These are phyloP conservation scores for Chloroceryle amazona DNA, from an alignment of 2,797 vertebrate genomes.

Conservation along the genomic window DNA sequence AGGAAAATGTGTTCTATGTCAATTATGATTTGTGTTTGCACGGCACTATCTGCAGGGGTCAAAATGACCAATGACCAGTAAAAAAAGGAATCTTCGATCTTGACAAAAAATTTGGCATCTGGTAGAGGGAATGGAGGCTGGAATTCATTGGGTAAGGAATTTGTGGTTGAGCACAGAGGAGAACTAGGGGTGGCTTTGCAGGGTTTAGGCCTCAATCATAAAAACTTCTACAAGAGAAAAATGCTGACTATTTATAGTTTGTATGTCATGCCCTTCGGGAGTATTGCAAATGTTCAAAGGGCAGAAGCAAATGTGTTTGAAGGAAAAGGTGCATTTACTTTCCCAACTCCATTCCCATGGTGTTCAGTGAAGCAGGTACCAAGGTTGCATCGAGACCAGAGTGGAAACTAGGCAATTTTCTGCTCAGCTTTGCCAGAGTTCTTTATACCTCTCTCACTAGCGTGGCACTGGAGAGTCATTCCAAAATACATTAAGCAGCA, in stretches of 20 bases:
- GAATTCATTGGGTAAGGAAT: background rate
- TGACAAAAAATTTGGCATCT: background rate
- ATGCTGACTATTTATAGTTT: background rate
- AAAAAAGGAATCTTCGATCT: background rate
- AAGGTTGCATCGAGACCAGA: background rate
- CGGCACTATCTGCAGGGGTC: background rate
- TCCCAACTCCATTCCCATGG: background rate
- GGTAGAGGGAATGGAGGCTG: background rate
- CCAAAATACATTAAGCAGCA: background rate
- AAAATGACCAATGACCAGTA: background rate
- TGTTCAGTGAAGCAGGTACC: background rate
- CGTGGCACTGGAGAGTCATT: background rate
- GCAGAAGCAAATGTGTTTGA: background rate
- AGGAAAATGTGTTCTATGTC: background rate
- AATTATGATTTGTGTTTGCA: background rate
- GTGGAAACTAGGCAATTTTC: background rate
- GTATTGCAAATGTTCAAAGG: background rate
- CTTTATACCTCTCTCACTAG: background rate
- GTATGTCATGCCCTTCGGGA: fast-evolving
- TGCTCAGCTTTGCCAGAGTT: background rate
- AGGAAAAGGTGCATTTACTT: background rate
- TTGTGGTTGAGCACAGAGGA: background rate
- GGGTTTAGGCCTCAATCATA: background rate
- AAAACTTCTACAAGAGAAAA: background rate
- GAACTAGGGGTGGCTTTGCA: background rate